Conservation (phyloP, 2,113 vertebrate species). For the Piaya cayana region DNA sequence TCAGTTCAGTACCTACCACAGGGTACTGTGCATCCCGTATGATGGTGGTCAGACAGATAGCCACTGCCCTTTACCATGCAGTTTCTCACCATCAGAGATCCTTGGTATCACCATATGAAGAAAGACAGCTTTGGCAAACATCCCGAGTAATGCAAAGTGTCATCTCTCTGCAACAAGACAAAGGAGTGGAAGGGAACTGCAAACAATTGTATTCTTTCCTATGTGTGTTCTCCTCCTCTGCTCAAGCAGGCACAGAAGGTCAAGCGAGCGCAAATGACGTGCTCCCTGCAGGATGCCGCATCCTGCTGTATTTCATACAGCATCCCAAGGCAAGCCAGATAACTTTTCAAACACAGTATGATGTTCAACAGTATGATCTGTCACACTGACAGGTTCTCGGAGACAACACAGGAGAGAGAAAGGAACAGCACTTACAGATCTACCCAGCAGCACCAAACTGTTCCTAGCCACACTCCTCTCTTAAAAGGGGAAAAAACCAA, state of each 20-base stretch:
- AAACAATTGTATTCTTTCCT: not conserved
- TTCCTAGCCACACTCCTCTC: not conserved
- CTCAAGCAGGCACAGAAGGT: not conserved
- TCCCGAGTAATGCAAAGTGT: fast-evolving
- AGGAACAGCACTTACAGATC: not conserved
- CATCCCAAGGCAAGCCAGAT: slow-evolving; percentile 38
- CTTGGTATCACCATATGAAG: not conserved
- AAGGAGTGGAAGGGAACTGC: not conserved
- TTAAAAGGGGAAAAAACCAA: not conserved
- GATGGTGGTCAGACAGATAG: not conserved
- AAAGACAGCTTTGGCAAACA: not conserved
- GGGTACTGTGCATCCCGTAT: not conserved
- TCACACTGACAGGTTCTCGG: slow-evolving; percentile 16
- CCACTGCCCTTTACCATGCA: fast-evolving
- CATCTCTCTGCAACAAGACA: not conserved
- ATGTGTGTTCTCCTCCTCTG: slow-evolving; percentile 15
- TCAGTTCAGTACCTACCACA: not conserved
- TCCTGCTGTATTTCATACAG: not conserved
- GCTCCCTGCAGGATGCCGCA: slow-evolving; percentile 52
- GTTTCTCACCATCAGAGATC: not conserved
- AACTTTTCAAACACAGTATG: not conserved
- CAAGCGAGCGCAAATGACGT: not conserved
- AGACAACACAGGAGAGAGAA: not conserved
- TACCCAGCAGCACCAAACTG: not conserved
- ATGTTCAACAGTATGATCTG: slow-evolving; percentile 11